Conservation (phyloP, 1,140 invertebrate genomes). For the Caerostris darwini region DNA sequence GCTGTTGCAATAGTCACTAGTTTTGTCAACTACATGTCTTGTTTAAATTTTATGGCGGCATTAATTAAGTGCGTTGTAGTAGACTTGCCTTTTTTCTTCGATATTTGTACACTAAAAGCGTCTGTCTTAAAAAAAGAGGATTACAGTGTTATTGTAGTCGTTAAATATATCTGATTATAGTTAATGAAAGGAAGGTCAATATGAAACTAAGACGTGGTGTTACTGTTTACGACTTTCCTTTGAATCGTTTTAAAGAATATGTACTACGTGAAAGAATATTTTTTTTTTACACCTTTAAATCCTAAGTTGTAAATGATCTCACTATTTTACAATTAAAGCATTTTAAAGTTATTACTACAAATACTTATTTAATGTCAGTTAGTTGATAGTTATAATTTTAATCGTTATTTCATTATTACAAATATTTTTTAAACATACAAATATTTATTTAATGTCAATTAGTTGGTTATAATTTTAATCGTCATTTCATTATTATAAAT, state of each 20-base stretch:
- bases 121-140: not conserved
- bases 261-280: too few species aligned
- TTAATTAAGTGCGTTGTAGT: not conserved
- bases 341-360: too few species aligned
- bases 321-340: too few species aligned
- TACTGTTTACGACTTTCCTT: not conserved
- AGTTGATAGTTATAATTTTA: too few species aligned
- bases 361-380: too few species aligned
- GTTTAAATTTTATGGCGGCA: constrained; percentile 67
- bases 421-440: too few species aligned
- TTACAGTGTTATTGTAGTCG: not conserved
- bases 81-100: not conserved
- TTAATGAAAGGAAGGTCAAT: not conserved
- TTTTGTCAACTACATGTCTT: constrained; percentile 67
- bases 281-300: too few species aligned
- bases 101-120: not conserved
- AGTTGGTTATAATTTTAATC: too few species aligned
- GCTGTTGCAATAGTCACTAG: constrained; percentile 58
- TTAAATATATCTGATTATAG: constrained; percentile 13
- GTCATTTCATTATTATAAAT: too few species aligned
- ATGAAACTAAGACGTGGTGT: not conserved
- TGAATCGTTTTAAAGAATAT: not conserved
- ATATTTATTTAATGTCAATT: too few species aligned
- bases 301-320: too few species aligned
- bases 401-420: too few species aligned